These are phyloP conservation scores for Adelges cooleyi DNA, from an alignment of 1,140 invertebrate genomes.

Conservation along the genomic window DNA sequence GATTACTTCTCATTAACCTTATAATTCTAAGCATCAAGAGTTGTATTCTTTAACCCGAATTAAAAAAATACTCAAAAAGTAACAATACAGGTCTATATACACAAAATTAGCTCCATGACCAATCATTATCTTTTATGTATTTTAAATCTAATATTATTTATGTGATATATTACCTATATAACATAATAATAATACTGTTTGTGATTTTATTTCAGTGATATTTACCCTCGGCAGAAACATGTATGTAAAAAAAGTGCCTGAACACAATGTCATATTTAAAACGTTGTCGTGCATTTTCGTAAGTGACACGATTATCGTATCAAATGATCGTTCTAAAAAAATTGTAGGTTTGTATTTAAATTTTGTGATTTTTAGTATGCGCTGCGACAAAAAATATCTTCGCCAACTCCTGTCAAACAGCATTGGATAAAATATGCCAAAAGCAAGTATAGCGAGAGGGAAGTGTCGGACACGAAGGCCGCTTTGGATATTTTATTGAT, in stretches of 20 bases:
- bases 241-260: slow-evolving; percentile 66
- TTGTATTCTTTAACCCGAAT: too few species aligned
- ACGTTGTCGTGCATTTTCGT: slow-evolving; percentile 67
- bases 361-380: slow-evolving; percentile 37
- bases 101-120: too few species aligned
- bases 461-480: slow-evolving; percentile 65
- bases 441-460: slow-evolving; percentile 50
- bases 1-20: too few species aligned
- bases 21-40: too few species aligned
- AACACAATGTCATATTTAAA: slow-evolving; percentile 70
- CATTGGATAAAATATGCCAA: slow-evolving; percentile 73
- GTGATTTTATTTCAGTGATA: slow-evolving; percentile 51
- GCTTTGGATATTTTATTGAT: slow-evolving; percentile 59
- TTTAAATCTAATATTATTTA: too few species aligned
- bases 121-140: too few species aligned
- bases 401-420: slow-evolving; percentile 42
- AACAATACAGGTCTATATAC: too few species aligned
- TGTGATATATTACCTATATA: too few species aligned
- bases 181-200: too few species aligned
- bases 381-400: slow-evolving; percentile 38
- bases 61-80: too few species aligned
- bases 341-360: neutral
- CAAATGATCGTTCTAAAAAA: neutral
- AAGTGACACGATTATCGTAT: slow-evolving; percentile 48
- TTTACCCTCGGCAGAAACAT: slow-evolving; percentile 63